Conservation (phyloP, 2,113 vertebrate species). For the Pterocles burchelli region DNA sequence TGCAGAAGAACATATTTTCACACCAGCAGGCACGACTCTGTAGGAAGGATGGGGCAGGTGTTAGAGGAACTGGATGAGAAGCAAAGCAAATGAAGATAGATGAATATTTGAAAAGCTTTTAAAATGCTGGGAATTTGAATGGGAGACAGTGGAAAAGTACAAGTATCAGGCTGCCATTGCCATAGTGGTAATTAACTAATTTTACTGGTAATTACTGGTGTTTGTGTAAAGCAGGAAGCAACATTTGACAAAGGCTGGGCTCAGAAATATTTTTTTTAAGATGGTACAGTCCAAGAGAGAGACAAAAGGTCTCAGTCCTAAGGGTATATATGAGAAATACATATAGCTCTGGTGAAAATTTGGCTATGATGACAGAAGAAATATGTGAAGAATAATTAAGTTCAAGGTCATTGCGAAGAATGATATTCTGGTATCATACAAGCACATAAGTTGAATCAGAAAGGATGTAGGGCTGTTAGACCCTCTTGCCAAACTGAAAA, state of each 20-base stretch:
- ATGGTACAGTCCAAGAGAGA: neutral
- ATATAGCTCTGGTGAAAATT: neutral
- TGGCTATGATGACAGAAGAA: neutral
- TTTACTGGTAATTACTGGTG: neutral
- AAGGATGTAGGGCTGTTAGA: neutral
- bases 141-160: neutral
- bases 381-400: neutral
- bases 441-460: neutral
- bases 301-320: neutral
- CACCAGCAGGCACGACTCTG: constrained; percentile 28
- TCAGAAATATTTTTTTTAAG: neutral
- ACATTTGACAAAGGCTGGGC: neutral
- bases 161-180: neutral
- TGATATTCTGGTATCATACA: neutral
- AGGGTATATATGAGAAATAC: neutral
- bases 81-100: constrained; percentile 40
- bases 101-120: constrained; percentile 42
- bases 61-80: constrained; percentile 26
- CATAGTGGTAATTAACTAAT: neutral
- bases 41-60: constrained; percentile 41
- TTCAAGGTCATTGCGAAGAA: neutral
- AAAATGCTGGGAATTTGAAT: constrained; percentile 37
- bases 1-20: constrained; percentile 41
- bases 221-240: neutral
- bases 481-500: neutral